These are phyloP conservation scores for Emydocephalus ijimae DNA, from an alignment of 2,113 vertebrate genomes.

Conservation along the genomic window DNA sequence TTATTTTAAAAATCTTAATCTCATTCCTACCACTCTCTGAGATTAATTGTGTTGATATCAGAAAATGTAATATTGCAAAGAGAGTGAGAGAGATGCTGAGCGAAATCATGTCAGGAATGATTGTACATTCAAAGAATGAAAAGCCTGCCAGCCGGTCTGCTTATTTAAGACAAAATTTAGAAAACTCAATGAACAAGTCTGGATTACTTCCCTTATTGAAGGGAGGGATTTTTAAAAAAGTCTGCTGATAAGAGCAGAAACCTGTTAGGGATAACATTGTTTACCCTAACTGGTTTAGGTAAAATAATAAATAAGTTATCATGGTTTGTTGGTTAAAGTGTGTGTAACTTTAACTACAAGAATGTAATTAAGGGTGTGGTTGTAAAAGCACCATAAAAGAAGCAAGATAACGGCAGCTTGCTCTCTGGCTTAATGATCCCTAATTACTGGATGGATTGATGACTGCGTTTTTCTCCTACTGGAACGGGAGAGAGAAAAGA, in stretches of 20 bases:
- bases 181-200: not conserved
- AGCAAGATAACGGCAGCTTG: too few species aligned
- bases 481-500: too few species aligned
- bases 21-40: not conserved
- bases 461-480: too few species aligned
- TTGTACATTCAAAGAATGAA: not conserved
- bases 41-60: not conserved
- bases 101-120: not conserved
- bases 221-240: not conserved
- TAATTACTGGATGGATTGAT: too few species aligned
- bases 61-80: not conserved
- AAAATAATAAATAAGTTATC: too few species aligned
- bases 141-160: not conserved
- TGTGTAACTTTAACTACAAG: too few species aligned
- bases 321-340: too few species aligned
- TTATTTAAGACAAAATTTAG: not conserved
- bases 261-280: too few species aligned
- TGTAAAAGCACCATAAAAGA: too few species aligned
- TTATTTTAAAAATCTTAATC: not conserved
- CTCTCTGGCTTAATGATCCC: too few species aligned
- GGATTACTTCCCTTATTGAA: not conserved
- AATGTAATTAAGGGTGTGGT: too few species aligned
- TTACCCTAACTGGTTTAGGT: too few species aligned
- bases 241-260: not conserved
- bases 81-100: not conserved